These are phyloP conservation scores for Neopipo cinnamomea DNA, from an alignment of 2,113 vertebrate genomes.

Conservation along the genomic window DNA sequence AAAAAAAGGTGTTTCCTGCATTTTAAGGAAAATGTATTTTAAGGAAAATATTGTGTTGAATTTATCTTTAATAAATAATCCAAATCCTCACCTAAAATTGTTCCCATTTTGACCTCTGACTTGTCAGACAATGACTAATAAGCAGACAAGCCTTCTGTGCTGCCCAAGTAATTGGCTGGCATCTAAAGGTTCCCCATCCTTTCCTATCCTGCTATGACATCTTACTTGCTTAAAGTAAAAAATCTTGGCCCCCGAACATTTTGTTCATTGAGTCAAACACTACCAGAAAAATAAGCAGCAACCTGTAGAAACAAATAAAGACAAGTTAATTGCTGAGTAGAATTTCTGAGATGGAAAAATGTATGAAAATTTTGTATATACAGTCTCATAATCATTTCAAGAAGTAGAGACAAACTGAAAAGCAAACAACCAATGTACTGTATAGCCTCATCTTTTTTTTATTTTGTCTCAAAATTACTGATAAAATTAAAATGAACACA, in stretches of 20 bases:
- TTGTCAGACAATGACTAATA: background rate
- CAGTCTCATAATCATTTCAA: conserved; percentile 16
- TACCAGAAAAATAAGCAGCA: background rate
- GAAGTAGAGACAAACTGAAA: conserved; percentile 28
- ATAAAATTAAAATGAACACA: conserved; percentile 46
- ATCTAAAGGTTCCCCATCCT: background rate
- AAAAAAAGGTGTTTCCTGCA: background rate
- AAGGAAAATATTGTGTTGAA: background rate
- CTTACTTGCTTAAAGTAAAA: background rate
- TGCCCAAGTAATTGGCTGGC: background rate
- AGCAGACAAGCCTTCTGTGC: background rate
- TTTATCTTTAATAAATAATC: background rate
- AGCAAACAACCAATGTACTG: background rate
- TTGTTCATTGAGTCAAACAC: background rate
- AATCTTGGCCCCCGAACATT: background rate
- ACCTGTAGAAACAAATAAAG: background rate
- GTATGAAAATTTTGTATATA: background rate
- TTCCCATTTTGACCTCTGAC: background rate
- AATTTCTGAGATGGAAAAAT: conserved; percentile 43
- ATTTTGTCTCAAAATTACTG: background rate
- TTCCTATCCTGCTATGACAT: background rate
- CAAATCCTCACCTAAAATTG: background rate
- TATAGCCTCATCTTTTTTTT: background rate
- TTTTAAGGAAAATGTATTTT: background rate
- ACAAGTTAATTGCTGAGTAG: conserved; percentile 25